Evolutionary conservation across 2,113 vertebrate species (phyloP).

Genomic region (Piprites chloris): DNA sequence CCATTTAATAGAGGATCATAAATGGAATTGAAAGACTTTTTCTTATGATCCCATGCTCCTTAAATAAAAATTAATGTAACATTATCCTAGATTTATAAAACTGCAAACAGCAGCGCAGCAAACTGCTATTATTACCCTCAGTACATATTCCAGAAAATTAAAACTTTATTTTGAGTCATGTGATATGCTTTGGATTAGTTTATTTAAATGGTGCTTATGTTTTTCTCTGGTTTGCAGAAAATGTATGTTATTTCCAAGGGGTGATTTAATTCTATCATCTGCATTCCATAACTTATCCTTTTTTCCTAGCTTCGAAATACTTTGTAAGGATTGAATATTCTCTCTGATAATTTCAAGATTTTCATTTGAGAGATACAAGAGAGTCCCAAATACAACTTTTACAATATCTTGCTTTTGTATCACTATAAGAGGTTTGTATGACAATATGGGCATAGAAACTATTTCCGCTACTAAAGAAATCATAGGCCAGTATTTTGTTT

Average conservation of each 20-base stretch:
- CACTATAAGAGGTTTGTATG: not conserved
- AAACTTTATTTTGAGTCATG: not conserved
- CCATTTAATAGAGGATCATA: not conserved
- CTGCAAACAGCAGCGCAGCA: not conserved
- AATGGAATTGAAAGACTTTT: conserved; percentile 7
- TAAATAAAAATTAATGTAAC: conserved; percentile 50
- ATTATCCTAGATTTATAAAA: not conserved
- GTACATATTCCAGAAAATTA: not conserved
- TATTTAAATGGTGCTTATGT: not conserved
- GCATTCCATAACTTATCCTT: not conserved
- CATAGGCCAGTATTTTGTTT: not conserved
- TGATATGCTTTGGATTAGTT: not conserved
- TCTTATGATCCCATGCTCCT: not conserved
- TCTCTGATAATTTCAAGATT: not conserved
- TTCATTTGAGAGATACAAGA: not conserved
- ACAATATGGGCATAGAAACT: not conserved
- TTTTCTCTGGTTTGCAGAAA: not conserved
- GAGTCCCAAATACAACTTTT: not conserved
- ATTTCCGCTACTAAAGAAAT: not conserved
- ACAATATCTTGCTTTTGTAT: not conserved
- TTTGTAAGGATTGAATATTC: not conserved
- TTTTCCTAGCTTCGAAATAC: not conserved
- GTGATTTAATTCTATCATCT: not conserved
- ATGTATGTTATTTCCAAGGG: not conserved
- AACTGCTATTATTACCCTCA: not conserved